Conservation (phyloP, 2,113 vertebrate genomes). For the Lepus timidus region DNA sequence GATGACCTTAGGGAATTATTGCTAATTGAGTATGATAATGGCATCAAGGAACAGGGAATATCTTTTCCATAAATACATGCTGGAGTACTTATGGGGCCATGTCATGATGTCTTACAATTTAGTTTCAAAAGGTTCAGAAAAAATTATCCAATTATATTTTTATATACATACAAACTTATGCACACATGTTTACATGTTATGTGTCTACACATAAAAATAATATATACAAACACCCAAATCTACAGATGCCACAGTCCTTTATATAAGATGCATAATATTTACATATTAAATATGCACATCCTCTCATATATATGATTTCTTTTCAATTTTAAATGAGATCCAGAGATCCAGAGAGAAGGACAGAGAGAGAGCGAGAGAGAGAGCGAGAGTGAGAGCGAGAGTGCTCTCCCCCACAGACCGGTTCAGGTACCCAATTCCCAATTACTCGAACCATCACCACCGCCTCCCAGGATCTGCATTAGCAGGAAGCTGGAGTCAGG, state of each 20-base stretch:
- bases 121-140: neutral
- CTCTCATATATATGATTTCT: neutral
- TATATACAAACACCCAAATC: neutral
- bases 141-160: neutral
- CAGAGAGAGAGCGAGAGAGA: too few species aligned
- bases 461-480: too few species aligned
- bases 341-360: too few species aligned
- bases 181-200: neutral
- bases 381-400: too few species aligned
- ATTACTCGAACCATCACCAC: too few species aligned
- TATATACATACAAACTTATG: neutral
- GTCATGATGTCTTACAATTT: neutral
- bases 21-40: neutral
- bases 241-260: neutral
- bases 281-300: neutral
- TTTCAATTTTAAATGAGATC: too few species aligned
- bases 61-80: neutral
- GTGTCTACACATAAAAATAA: neutral
- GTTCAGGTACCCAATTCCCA: too few species aligned
- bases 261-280: neutral
- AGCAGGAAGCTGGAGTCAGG: too few species aligned
- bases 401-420: too few species aligned
- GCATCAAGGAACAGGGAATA: neutral
- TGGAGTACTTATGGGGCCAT: neutral
- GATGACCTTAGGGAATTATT: neutral